Percentiles rank a stretch among this genome's conserved stretches.
These are phyloP conservation scores for Griposia aprilina DNA, from an alignment of 2,888 invertebrate genomes.

Conservation along the genomic window DNA sequence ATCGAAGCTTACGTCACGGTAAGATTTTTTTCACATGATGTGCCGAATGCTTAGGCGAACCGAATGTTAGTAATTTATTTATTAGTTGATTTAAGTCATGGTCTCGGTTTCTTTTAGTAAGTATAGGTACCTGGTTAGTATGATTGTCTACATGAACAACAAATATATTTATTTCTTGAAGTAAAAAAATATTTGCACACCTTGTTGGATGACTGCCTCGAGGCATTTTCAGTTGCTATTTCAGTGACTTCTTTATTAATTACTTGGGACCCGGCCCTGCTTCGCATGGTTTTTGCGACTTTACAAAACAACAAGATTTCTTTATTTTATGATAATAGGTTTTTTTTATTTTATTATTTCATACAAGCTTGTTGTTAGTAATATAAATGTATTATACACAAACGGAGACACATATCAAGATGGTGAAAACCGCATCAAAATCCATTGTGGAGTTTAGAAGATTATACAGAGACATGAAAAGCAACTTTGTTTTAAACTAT, in stretches of 20 bases:
- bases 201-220: neutral
- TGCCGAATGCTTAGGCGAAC: neutral
- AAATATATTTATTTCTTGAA: neutral
- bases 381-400: neutral
- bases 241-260: neutral
- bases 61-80: neutral
- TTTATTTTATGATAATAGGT: no score
- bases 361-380: no score
- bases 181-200: neutral
- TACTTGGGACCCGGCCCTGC: neutral
- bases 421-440: neutral
- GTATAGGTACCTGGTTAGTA: no score
- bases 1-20: conserved; percentile 29
- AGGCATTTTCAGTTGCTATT: neutral
- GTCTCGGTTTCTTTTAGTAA: neutral
- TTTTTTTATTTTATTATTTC: no score
- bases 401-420: no score
- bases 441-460: neutral
- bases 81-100: neutral
- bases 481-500: neutral
- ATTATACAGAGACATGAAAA: neutral
- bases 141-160: neutral
- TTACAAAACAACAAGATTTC: no score
- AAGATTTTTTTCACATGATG: neutral
- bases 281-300: neutral